A percentile compares a stretch with the other conserved stretches of the same genome.
These are phyloP conservation scores for Meriones unguiculatus DNA, from an alignment of 2,113 vertebrate species.

Conservation along the genomic window DNA sequence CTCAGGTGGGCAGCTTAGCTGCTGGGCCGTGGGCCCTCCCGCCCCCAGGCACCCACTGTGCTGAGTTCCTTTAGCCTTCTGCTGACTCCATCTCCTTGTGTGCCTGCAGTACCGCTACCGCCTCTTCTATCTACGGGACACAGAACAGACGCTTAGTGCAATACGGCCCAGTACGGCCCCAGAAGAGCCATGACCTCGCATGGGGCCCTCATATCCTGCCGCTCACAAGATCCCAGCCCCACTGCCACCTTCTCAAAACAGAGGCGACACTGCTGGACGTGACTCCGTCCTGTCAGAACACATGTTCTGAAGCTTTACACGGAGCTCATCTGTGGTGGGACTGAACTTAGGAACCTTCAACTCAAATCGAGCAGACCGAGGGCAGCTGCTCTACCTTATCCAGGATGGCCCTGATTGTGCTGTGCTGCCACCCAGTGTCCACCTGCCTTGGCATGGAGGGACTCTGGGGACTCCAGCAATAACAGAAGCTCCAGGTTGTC, in stretches of 20 bases:
- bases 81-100: slow-evolving; percentile 89
- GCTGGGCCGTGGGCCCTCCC: not conserved
- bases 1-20: not conserved
- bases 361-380: not conserved
- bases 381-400: not conserved
- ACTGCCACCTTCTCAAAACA: not conserved
- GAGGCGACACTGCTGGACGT: not conserved
- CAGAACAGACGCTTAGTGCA: not conserved
- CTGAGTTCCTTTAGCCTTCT: slow-evolving; percentile 83
- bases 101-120: slow-evolving; percentile 93
- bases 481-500: slow-evolving; percentile 97
- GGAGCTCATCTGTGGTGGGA: not conserved
- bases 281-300: not conserved
- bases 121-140: slow-evolving; percentile 93
- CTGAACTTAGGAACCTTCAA: not conserved
- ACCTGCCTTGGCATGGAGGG: slow-evolving; percentile 92
- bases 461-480: slow-evolving; percentile 95
- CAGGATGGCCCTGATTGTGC: not conserved
- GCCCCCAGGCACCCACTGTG: slow-evolving; percentile 72
- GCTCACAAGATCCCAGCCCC: not conserved
- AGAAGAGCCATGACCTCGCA: not conserved
- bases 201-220: not conserved
- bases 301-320: not conserved
- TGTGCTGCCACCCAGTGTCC: not conserved
- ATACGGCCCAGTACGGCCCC: not conserved